Percentiles rank a stretch among this genome's conserved stretches.
Conservation (phyloP, 2,888 invertebrate genomes). For the Eupithecia abbreviata region DNA sequence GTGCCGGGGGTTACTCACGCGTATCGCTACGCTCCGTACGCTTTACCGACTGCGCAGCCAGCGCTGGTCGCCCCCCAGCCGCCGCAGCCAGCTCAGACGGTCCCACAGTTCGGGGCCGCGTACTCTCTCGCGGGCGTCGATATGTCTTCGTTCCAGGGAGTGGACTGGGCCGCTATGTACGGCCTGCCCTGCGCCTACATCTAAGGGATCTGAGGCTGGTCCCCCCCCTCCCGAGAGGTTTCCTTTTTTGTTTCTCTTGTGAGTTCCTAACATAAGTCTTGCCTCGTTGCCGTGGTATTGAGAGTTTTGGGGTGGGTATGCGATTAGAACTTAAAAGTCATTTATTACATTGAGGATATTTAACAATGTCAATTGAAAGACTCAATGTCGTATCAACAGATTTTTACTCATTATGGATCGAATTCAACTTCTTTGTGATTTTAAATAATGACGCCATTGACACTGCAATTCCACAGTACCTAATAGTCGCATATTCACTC, state of each 20-base stretch:
- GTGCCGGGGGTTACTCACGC: constrained; percentile 77
- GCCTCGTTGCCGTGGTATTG: constrained; percentile 59
- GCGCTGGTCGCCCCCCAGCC: constrained; percentile 80
- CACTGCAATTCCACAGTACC: not conserved
- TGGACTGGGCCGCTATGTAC: constrained; percentile 96
- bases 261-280: constrained; percentile 57
- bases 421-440: not conserved
- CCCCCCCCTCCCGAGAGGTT: constrained; percentile 53
- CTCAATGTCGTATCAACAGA: not conserved
- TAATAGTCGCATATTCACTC: constrained; percentile 45
- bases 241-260: constrained; percentile 50
- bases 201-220: constrained; percentile 69
- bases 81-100: constrained; percentile 83
- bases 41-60: constrained; percentile 71
- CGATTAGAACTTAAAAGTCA: constrained; percentile 45
- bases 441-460: not conserved
- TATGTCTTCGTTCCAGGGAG: constrained; percentile 96
- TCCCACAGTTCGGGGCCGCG: constrained; percentile 87
- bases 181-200: constrained; percentile 95
- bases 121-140: constrained; percentile 95
- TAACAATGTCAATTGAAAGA: not conserved
- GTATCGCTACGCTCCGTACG: constrained; percentile 81
- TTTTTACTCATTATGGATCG: not conserved
- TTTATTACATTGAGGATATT: not conserved
- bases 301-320: constrained; percentile 32